phyloP scores from a whole-genome alignment of 2,888 invertebrate species.

The Amiota mariae region DNA sequence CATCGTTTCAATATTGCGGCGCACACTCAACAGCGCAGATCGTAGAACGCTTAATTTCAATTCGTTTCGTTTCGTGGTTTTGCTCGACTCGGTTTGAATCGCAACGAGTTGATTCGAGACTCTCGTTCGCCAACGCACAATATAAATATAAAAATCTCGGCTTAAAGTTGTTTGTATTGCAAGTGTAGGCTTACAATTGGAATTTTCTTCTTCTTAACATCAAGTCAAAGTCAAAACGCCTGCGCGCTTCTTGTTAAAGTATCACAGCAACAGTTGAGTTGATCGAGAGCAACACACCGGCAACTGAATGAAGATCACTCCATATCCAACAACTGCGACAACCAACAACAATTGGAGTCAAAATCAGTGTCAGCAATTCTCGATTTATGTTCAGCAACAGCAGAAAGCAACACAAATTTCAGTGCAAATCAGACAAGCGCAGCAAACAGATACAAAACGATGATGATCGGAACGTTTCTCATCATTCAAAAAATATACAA shows the following conservation, averaged over 20 bases:
- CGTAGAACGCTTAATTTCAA: slow-evolving; percentile 32
- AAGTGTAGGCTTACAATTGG: slow-evolving; percentile 38
- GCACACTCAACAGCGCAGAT: slow-evolving; percentile 54
- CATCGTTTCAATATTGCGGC: slow-evolving; percentile 66
- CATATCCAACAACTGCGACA: slow-evolving; percentile 26
- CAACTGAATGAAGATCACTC: slow-evolving; percentile 47
- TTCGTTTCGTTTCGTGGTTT: slow-evolving; percentile 7
- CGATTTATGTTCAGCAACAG: slow-evolving; percentile 27
- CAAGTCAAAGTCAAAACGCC: slow-evolving; percentile 69
- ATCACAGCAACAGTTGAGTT: slow-evolving; percentile 41
- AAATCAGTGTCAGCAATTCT: slow-evolving; percentile 17
- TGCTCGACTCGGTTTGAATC: neutral
- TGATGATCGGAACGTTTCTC: slow-evolving; percentile 31
- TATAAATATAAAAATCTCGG: neutral
- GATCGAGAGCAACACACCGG: slow-evolving; percentile 43
- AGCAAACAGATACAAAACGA: slow-evolving; percentile 58
- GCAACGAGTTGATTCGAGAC: neutral
- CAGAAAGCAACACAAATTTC: slow-evolving; percentile 50
- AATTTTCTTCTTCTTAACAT: slow-evolving; percentile 48
- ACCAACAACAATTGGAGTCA: slow-evolving; percentile 21
- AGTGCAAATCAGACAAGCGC: slow-evolving; percentile 67
- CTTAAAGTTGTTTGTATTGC: neutral
- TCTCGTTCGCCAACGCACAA: slow-evolving; percentile 15
- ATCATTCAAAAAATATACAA: no score
- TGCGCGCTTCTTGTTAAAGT: slow-evolving; percentile 35